Conservation (phyloP, 2,113 vertebrate species). For the Phasianus colchicus region DNA sequence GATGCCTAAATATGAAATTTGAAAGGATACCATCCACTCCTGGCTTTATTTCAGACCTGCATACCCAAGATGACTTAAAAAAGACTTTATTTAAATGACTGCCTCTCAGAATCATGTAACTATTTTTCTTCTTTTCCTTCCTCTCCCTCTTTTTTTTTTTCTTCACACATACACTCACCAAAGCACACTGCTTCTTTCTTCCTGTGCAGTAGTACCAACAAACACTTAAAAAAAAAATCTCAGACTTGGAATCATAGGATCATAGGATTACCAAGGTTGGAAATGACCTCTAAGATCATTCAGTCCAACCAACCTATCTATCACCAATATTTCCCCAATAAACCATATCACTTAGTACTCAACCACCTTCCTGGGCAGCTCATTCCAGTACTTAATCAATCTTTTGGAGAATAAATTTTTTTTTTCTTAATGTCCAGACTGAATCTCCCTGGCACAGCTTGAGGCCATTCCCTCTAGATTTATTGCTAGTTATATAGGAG, state of each 20-base stretch:
- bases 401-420: too few relatives aligned
- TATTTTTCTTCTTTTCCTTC: neutral
- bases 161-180: neutral
- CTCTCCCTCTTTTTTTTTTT: neutral
- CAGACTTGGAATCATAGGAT: neutral
- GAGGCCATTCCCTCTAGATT: too few relatives aligned
- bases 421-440: too few relatives aligned
- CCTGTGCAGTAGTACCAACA: neutral
- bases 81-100: neutral
- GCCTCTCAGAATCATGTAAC: neutral
- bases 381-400: too few relatives aligned
- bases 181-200: neutral
- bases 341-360: too few relatives aligned
- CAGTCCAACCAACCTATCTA: too few relatives aligned
- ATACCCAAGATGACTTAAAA: neutral
- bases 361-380: too few relatives aligned
- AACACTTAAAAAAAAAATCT: neutral
- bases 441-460: too few relatives aligned
- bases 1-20: neutral
- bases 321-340: too few relatives aligned
- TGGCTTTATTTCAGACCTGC: neutral
- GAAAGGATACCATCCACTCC: neutral
- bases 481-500: too few relatives aligned
- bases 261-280: too few relatives aligned
- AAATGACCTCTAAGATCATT: too few relatives aligned